These are phyloP conservation scores for Drosophila rufa DNA, from an alignment of 1,140 invertebrate species.

Conservation along the genomic window DNA sequence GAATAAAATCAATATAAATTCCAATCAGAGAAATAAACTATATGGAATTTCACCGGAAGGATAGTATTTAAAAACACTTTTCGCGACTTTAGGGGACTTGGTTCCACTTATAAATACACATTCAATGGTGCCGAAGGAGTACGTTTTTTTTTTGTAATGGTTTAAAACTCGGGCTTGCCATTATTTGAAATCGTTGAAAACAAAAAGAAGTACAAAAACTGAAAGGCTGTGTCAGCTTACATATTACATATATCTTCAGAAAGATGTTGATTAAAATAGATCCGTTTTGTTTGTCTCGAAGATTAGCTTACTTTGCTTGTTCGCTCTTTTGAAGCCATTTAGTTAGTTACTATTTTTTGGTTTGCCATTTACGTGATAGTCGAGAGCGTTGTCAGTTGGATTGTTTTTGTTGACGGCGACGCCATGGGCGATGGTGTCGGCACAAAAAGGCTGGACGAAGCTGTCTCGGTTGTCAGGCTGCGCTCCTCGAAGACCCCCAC, in stretches of 20 bases:
- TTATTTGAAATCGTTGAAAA: constrained; percentile 11
- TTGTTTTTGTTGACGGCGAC: constrained; percentile 79
- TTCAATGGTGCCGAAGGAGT: constrained; percentile 13
- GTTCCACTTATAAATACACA: constrained; percentile 19
- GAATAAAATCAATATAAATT: background rate
- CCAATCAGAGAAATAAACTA: background rate
- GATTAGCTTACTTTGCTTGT: background rate
- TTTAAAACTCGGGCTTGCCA: constrained; percentile 19
- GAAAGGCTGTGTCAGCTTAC: constrained; percentile 22
- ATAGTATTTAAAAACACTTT: constrained; percentile 23
- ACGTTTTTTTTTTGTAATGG: constrained; percentile 10
- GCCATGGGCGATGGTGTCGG: constrained; percentile 83
- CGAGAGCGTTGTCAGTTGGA: constrained; percentile 82
- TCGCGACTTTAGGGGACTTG: constrained; percentile 21
- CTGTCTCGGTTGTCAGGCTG: constrained; percentile 82
- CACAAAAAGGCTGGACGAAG: constrained; percentile 81
- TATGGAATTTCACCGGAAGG: background rate
- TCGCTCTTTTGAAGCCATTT: constrained; percentile 5
- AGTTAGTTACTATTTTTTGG: constrained; percentile 12
- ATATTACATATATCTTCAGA: constrained; percentile 18
- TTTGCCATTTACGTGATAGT: constrained; percentile 68
- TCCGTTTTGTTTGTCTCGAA: constrained; percentile 2
- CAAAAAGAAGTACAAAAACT: background rate
- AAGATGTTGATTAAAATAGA: constrained; percentile 18
- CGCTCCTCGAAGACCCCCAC: constrained; percentile 79